Conservation (phyloP, 2,113 vertebrate species). For the Corydoras sp. region DNA sequence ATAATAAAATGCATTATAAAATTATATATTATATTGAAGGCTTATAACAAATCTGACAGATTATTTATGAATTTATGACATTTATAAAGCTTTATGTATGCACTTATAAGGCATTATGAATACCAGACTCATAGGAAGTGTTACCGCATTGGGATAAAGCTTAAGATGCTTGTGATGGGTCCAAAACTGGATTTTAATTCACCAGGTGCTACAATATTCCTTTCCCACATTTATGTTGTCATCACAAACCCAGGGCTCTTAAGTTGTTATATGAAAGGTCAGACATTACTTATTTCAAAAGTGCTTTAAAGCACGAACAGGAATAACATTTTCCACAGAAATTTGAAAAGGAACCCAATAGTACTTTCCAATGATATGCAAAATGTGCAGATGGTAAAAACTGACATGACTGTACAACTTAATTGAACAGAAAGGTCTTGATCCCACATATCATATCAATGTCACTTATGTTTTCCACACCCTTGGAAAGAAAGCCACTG, state of each 20-base stretch:
- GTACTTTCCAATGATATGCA: slow-evolving; percentile 53
- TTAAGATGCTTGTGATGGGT: neutral
- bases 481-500: slow-evolving; percentile 40
- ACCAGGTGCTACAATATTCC: slow-evolving; percentile 49
- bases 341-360: slow-evolving; percentile 31
- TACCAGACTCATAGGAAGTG: no score
- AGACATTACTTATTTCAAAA: neutral
- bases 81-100: no score
- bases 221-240: neutral
- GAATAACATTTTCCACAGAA: slow-evolving; percentile 12
- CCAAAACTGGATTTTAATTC: neutral
- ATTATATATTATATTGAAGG: no score
- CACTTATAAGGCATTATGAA: no score
- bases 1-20: no score
- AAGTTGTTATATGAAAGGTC: neutral
- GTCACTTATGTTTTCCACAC: slow-evolving; percentile 24
- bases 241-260: neutral
- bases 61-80: no score
- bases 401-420: slow-evolving; percentile 43
- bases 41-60: no score
- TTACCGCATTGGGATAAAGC: no score
- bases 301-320: slow-evolving; percentile 7
- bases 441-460: no score
- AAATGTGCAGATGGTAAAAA: slow-evolving; percentile 46
- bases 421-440: slow-evolving; percentile 20